Conservation (phyloP, 2,797 vertebrate genomes). For the Neosalanx taihuensis region DNA sequence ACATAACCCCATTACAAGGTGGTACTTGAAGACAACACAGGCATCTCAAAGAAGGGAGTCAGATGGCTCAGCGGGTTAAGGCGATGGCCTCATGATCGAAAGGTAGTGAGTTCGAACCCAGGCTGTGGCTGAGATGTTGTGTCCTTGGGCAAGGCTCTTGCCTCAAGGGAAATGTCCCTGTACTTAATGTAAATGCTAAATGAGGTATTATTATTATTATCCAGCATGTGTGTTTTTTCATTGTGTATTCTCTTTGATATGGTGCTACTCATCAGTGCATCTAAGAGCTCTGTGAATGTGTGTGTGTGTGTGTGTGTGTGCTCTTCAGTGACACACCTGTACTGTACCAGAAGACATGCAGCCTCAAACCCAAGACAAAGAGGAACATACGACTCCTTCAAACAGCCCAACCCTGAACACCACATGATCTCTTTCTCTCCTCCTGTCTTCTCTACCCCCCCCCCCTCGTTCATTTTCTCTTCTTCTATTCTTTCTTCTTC, state of each 20-base stretch:
- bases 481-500: too few relatives aligned
- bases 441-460: background rate
- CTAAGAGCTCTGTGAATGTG: constrained; percentile 47
- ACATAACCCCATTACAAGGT: background rate
- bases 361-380: constrained; percentile 64
- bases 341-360: constrained; percentile 41
- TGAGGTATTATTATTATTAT: too few relatives aligned
- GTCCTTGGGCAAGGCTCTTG: too few relatives aligned
- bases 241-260: constrained; percentile 13
- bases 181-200: too few relatives aligned
- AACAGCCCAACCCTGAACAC: constrained; percentile 30
- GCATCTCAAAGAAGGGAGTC: too few relatives aligned
- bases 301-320: constrained; percentile 15
- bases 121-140: too few relatives aligned
- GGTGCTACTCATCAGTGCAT: constrained; percentile 45
- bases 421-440: background rate
- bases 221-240: background rate
- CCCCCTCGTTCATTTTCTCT: too few relatives aligned
- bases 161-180: too few relatives aligned
- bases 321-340: constrained; percentile 34
- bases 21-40: background rate
- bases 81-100: too few relatives aligned
- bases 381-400: constrained; percentile 66
- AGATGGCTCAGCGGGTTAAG: too few relatives aligned
- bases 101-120: too few relatives aligned